Evolutionary conservation across 2,888 invertebrate genomes (phyloP).

Genomic region (Anticlea derivata): DNA sequence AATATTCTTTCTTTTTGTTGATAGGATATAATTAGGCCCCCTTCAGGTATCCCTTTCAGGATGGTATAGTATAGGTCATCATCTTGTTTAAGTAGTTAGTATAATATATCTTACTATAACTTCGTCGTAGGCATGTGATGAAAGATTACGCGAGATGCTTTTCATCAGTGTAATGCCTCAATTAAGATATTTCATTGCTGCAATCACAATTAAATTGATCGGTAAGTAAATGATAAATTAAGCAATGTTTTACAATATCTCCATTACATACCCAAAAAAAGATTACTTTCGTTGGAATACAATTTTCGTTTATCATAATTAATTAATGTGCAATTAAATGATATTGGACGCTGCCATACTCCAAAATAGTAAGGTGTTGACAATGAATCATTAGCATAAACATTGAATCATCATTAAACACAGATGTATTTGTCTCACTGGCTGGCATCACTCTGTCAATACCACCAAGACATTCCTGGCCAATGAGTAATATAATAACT

Average conservation of each 20-base stretch:
- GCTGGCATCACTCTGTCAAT: conserved; percentile 41
- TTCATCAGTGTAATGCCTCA: conserved; percentile 5
- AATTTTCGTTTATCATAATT: conserved; percentile 42
- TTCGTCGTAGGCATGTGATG: no score
- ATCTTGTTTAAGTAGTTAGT: no score
- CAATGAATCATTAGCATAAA: conserved; percentile 54
- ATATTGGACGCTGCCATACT: conserved; percentile 1
- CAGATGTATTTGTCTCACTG: conserved; percentile 18
- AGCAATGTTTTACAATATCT: conserved; percentile 10
- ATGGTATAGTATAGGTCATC: no score
- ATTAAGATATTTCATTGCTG: background rate
- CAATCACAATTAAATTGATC: conserved; percentile 12
- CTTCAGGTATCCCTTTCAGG: no score
- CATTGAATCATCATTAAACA: conserved; percentile 53
- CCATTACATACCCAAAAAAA: conserved; percentile 7
- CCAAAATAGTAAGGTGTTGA: conserved; percentile 41
- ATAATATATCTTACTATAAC: no score
- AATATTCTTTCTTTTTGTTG: no score
- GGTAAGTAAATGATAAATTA: conserved; percentile 2
- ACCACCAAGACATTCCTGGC: conserved; percentile 46
- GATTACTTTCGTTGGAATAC: conserved; percentile 11
- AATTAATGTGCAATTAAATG: conserved; percentile 35
- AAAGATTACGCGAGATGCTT: background rate
- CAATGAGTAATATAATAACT: conserved; percentile 55
- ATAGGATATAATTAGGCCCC: no score